Base-by-base conservation (phyloP, 1,140 invertebrate genomes). In the Macrostomum lignano region DNA sequence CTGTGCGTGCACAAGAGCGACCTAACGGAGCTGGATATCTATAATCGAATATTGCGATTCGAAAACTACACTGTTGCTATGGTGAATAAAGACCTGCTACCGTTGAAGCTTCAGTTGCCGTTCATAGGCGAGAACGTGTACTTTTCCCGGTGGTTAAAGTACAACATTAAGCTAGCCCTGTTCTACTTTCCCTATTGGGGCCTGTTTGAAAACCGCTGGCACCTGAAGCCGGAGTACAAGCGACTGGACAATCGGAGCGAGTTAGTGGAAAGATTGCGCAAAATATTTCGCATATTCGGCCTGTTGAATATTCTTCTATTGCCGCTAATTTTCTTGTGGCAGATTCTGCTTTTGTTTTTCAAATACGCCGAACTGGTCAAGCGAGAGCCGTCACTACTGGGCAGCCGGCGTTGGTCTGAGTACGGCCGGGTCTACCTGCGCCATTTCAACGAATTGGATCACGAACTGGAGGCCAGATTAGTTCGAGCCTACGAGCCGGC, bases 391-490 rank as follows among this genome's bases (percentile, higher is more conserved):
- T n/a, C 14, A 10, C 19, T n/a, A 14, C 26, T 11, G 10, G 19
- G 17, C 9, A 21, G n/a, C 4, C 14, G 32, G 15, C 9, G 19
- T 24, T 23, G 81, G 82, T 86, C 81, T 2, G 58, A 73, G 13
- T 91, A 84, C 56, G 73, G 74, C 7, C 66, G 71, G 7, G 56
- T 81, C 1, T 82, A 79, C 46, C 58, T 94, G 13, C 63, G 88
- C 3, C 88, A 96, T 52, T 96, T 93, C 52, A 96, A 98, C 59
- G 88, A 96, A 58, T 59, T 96, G 9, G 84, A 96, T 46, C 88
- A 96, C 55, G 86, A 96, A 55, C 54, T 96, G 24, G 68, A 77
- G 21, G 36, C 32, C 42, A 58, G 88, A 32, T 58, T 98, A 7
- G 84, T 73, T 51, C 61, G 78, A 42, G 82, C 77, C 0, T 82